Conservation (phyloP, 2,113 vertebrate species). For the Perccottus glenii region DNA sequence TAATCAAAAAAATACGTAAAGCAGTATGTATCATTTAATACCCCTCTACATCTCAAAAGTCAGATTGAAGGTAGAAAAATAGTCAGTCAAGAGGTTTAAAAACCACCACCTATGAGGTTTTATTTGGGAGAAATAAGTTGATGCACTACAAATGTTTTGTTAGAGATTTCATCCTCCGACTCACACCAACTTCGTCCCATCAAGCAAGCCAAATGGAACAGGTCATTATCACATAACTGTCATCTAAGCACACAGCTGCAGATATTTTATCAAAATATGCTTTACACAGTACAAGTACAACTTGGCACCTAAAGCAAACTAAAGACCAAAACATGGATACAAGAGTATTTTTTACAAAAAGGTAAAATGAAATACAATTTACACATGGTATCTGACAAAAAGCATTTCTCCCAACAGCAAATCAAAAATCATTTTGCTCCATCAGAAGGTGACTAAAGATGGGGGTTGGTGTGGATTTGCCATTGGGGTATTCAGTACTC, state of each 20-base stretch:
- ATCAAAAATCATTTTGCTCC: conserved; percentile 69
- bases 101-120: conserved; percentile 72
- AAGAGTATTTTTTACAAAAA: conserved; percentile 76
- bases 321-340: conserved; percentile 69
- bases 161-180: conserved; percentile 31
- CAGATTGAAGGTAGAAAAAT: background rate
- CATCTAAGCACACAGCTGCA: conserved; percentile 51
- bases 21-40: no score
- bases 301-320: conserved; percentile 71
- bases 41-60: no score
- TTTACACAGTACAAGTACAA: conserved; percentile 81
- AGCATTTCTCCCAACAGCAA: conserved; percentile 66
- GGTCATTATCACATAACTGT: conserved; percentile 20
- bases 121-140: conserved; percentile 68
- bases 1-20: no score
- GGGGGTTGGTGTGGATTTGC: conserved; percentile 54
- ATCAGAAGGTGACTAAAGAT: conserved; percentile 42
- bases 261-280: conserved; percentile 71
- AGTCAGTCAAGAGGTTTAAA: conserved; percentile 49
- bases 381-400: conserved; percentile 73
- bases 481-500: conserved; percentile 69
- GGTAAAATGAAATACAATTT: conserved; percentile 80
- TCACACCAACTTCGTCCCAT: conserved; percentile 36
- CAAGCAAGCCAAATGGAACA: conserved; percentile 52
- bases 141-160: conserved; percentile 74